Conservation (phyloP, 2,113 vertebrate species). For the Malaclemys terrapin region DNA sequence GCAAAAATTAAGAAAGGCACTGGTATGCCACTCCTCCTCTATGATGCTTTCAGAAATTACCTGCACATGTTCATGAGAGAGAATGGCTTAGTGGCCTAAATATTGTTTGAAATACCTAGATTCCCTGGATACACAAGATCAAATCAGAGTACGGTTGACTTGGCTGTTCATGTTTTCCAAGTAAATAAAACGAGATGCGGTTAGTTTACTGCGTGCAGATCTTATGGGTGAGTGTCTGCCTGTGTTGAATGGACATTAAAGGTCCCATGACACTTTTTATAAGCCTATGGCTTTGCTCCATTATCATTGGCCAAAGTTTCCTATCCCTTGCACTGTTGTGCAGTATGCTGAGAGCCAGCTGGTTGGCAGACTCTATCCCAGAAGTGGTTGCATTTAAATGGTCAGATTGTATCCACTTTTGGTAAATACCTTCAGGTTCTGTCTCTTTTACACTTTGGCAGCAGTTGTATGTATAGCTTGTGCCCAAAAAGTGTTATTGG, state of each 20-base stretch:
- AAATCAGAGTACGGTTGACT: background rate
- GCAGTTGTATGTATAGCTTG: background rate
- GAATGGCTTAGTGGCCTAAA: background rate
- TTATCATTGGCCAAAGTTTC: background rate
- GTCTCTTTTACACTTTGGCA: background rate
- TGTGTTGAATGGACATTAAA: background rate
- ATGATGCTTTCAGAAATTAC: background rate
- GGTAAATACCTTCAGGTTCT: rapidly evolving
- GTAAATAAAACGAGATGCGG: background rate
- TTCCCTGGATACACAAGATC: background rate
- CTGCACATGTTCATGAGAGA: background rate
- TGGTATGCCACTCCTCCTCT: background rate
- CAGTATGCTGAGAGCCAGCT: background rate
- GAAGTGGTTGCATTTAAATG: background rate
- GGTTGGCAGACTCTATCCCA: background rate
- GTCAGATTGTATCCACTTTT: background rate
- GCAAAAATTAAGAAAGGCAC: background rate
- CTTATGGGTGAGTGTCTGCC: background rate
- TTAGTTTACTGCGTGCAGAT: background rate
- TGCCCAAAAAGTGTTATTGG: background rate
- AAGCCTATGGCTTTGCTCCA: background rate
- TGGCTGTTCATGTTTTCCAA: background rate
- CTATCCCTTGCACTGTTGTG: background rate
- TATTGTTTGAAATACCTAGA: background rate
- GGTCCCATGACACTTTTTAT: background rate